Percentiles rank a stretch among this genome's conserved stretches.
Conservation (phyloP, 2,113 vertebrate species). For the Pteronura brasiliensis region DNA sequence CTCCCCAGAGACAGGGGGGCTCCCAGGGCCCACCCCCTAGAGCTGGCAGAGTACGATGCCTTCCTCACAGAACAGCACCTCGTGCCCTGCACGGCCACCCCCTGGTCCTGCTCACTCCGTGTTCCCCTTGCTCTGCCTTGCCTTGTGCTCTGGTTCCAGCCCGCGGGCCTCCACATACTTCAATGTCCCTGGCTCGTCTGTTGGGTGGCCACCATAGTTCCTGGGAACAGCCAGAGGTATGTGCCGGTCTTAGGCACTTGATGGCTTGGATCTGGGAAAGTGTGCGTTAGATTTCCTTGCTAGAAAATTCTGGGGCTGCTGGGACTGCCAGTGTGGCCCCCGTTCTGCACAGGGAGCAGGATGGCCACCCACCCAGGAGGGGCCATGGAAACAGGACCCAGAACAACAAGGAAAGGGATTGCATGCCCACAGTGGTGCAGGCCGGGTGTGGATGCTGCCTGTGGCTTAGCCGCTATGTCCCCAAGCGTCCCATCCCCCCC, state of each 20-base stretch:
- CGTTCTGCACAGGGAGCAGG: not conserved
- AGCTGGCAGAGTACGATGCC: not conserved
- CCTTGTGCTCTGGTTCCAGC: not conserved
- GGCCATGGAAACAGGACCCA: not conserved
- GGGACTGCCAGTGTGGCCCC: not conserved
- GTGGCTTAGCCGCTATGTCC: not conserved
- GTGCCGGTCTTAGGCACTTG: not conserved
- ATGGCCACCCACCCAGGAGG: not conserved
- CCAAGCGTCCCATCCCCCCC: not conserved
- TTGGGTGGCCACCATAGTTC: not conserved
- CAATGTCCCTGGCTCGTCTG: not conserved
- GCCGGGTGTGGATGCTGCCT: accelerated
- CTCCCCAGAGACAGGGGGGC: not conserved
- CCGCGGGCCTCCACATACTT: not conserved
- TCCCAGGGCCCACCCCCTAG: not conserved
- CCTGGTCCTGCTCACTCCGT: not conserved
- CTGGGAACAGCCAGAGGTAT: not conserved
- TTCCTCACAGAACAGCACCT: not conserved
- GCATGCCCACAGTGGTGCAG: accelerated
- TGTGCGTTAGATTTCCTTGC: not conserved
- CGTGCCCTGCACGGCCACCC: not conserved
- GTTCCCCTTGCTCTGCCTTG: not conserved
- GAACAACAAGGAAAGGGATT: not conserved
- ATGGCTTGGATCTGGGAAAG: not conserved
- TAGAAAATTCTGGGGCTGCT: not conserved